A percentile compares a stretch with the other conserved stretches of the same genome.
phyloP scores from a whole-genome alignment of 2,113 vertebrate species.

The Columba janthina region DNA sequence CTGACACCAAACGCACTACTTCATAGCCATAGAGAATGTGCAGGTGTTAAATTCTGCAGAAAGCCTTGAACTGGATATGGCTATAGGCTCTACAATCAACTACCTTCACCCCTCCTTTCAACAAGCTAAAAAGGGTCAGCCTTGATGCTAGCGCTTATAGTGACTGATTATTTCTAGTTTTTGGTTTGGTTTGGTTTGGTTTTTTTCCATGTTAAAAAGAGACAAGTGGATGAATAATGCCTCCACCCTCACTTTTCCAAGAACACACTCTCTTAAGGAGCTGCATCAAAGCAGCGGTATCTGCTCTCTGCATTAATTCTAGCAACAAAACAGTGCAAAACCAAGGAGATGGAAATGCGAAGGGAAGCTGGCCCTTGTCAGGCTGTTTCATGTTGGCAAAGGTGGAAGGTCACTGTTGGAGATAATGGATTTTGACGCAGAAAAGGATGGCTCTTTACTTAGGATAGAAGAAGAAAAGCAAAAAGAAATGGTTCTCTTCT shows the following conservation, averaged over 20 bases:
- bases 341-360: neutral
- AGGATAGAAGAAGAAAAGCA: neutral
- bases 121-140: neutral
- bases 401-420: too few species aligned
- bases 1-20: neutral
- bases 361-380: neutral
- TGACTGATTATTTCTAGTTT: neutral
- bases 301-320: neutral
- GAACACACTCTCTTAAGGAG: neutral
- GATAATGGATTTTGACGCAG: neutral
- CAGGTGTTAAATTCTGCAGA: neutral
- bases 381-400: neutral
- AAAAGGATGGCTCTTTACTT: neutral
- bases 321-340: neutral
- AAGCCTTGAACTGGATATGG: neutral
- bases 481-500: neutral
- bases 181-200: too few species aligned
- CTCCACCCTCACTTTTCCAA: neutral
- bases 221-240: neutral
- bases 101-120: too few species aligned
- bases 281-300: neutral
- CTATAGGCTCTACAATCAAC: neutral
- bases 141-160: neutral
- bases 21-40: neutral
- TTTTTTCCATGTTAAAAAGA: neutral